These are phyloP conservation scores for Cotesia vestalis DNA, from an alignment of 1,140 invertebrate species.

Conservation along the genomic window DNA sequence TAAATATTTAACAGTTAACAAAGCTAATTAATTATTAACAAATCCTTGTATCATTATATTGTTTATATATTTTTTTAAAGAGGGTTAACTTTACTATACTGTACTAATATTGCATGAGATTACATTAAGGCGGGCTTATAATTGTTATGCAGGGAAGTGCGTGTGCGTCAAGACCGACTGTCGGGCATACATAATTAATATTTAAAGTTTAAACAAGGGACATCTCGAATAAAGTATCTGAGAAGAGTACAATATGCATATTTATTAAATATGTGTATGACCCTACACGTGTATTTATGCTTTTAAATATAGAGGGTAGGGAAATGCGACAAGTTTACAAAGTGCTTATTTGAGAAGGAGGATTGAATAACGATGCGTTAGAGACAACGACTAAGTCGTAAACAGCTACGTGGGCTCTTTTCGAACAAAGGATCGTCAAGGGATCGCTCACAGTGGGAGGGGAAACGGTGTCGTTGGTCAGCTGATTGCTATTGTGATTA, in stretches of 20 bases:
- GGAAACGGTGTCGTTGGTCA: too few species aligned
- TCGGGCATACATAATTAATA: constrained; percentile 63
- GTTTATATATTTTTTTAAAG: not conserved
- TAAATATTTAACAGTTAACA: too few species aligned
- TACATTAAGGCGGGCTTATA: not conserved
- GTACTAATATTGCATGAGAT: too few species aligned
- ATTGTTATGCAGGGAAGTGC: constrained; percentile 51
- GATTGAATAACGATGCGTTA: not conserved
- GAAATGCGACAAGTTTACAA: constrained; percentile 21
- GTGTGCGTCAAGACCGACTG: constrained; percentile 48
- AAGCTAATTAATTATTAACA: too few species aligned
- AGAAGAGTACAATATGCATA: constrained; percentile 16
- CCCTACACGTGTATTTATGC: not conserved
- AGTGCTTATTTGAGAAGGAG: constrained; percentile 13
- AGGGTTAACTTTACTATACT: not conserved
- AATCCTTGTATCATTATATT: not conserved
- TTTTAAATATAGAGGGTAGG: too few species aligned
- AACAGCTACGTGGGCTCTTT: too few species aligned
- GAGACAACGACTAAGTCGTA: not conserved
- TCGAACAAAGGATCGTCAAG: too few species aligned
- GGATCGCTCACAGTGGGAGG: too few species aligned
- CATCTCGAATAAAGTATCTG: too few species aligned
- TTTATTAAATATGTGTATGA: not conserved
- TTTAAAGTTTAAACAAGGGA: constrained; percentile 51
- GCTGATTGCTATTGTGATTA: too few species aligned